Base-by-base conservation (phyloP, 2,113 vertebrate genomes). In the zebrafish (Danio rerio) region DNA sequence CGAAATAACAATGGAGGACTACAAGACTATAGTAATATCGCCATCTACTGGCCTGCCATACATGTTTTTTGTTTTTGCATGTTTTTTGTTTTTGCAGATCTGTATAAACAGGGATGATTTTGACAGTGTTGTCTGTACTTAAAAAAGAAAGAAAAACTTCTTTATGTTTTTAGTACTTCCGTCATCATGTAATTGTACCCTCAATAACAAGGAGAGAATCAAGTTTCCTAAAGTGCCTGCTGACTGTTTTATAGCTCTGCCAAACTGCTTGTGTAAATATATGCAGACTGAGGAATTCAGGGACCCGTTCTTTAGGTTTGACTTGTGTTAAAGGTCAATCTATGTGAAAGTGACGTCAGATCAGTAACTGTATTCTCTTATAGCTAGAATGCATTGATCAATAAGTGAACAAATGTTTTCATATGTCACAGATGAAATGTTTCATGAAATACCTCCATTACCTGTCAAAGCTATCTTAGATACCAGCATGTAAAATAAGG, bases 201-300 rank as follows among this genome's bases (percentile, higher is more conserved):
- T 31, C 1, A 31, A 31, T 31, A 31, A 50, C 12, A 18, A 78
- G 21, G 18, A 50, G 21, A 50, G 75, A 59, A 42, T 76, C 59
- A 63, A 78, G 66, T 47, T 47, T 69, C 66, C 66, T 18, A 69
- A 69, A 78, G 75, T 78, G 75, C 73, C 73, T 76, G 73, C 11
- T 4, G 15, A 69, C 13, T 43, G 9, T 59, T 73, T 53, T 49
- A 62, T 9, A 63, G 52, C 70, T 68, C 62, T 81, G 71, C 62
- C n/a, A 59, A 80, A 68, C 71, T 20, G 47, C 45, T 18, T 53
- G 49, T 42, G 55, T 71, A 62, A 77, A 70, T 62, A 53, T 42
- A 68, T 68, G 43, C 9, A 55, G 78, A 59, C 7, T 8, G 58
- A 79, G 18, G 79, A 55, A 72, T 82, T 82, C 80, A 85, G 74